A percentile compares a stretch with the other conserved stretches of the same genome.
These are phyloP conservation scores for Ariopsis seemanni DNA, from an alignment of 2,113 vertebrate genomes.

Conservation along the genomic window DNA sequence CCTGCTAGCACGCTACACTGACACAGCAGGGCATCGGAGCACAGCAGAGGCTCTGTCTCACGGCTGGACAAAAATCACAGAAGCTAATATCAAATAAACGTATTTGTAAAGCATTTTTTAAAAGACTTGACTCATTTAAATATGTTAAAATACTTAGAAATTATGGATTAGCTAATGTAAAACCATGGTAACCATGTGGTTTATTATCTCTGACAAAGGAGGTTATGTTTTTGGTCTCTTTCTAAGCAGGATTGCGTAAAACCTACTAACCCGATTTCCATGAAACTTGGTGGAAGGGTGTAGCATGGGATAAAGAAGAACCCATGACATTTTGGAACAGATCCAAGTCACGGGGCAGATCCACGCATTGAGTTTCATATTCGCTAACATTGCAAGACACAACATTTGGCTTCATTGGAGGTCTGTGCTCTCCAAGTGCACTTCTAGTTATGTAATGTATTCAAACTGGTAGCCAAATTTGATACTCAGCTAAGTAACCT, in stretches of 20 bases:
- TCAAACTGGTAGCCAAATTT: neutral
- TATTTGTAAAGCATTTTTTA: neutral
- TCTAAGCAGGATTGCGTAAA: no score
- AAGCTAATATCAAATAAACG: neutral
- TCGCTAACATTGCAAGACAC: no score
- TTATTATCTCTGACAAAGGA: neutral
- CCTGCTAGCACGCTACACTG: slow-evolving; percentile 47
- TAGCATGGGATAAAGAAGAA: no score
- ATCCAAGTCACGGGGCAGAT: no score
- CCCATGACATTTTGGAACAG: no score
- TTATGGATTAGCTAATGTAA: neutral
- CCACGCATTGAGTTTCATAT: no score
- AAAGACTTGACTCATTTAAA: neutral
- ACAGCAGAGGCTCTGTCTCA: neutral
- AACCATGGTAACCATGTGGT: neutral
- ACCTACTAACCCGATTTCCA: no score
- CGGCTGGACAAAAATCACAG: neutral
- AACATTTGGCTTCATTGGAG: no score
- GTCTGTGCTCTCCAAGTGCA: no score
- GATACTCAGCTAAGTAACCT: neutral
- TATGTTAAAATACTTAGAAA: neutral
- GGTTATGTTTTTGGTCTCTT: no score
- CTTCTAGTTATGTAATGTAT: neutral
- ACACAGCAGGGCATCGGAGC: neutral
- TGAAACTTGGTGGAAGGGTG: no score